Conservation (phyloP, 2,113 vertebrate genomes). For the Glareola pratincola region DNA sequence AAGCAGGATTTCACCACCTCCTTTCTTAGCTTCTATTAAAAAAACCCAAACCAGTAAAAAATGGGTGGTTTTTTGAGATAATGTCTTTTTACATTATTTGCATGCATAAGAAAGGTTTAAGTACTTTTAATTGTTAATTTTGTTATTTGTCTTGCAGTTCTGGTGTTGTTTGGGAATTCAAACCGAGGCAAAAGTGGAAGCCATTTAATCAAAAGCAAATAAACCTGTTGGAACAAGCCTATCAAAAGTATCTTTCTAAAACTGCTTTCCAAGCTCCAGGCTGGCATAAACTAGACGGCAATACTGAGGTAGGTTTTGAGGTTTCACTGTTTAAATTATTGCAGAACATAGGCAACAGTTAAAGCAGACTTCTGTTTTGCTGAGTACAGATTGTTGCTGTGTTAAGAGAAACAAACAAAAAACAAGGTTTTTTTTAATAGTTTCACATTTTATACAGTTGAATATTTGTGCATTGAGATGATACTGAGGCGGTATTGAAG, state of each 20-base stretch:
- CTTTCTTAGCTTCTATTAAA: not conserved
- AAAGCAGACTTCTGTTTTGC: not conserved
- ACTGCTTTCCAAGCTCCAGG: not conserved
- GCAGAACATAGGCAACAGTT: not conserved
- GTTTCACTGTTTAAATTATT: not conserved
- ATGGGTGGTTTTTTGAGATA: not conserved
- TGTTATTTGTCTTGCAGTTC: conserved; percentile 77
- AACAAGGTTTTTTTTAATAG: not conserved
- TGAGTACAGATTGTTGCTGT: not conserved
- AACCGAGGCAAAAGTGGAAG: conserved; percentile 91
- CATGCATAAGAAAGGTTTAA: not conserved
- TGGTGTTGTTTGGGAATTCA: conserved; percentile 93
- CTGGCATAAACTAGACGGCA: conserved; percentile 85
- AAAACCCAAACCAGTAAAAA: not conserved
- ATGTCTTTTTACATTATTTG: not conserved
- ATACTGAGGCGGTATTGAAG: not conserved
- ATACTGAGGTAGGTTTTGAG: conserved; percentile 81
- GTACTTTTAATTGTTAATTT: not conserved
- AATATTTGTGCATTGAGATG: not conserved
- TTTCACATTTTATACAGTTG: not conserved
- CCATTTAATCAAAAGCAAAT: conserved; percentile 92
- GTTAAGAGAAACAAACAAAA: not conserved
- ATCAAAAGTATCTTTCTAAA: conserved; percentile 76
- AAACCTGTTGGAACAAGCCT: conserved; percentile 84
- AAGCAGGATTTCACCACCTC: not conserved